Conservation (phyloP, 2,113 vertebrate genomes). For the Psilopogon haemacephalus region DNA sequence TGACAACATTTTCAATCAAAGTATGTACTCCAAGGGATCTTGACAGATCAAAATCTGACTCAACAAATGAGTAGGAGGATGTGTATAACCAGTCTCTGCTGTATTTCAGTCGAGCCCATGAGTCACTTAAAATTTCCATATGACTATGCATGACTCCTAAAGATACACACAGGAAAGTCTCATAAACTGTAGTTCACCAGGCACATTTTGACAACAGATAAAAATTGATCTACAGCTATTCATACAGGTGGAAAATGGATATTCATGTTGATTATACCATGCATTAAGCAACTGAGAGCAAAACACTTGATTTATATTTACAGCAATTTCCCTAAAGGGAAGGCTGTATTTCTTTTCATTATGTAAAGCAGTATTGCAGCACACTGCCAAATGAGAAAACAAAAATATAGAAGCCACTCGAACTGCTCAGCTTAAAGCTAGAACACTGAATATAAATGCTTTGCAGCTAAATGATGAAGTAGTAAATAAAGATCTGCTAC, state of each 20-base stretch:
- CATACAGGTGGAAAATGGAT: conserved; percentile 68
- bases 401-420: conserved; percentile 71
- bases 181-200: conserved; percentile 13
- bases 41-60: conserved; percentile 87
- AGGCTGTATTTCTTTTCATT: conserved; percentile 52
- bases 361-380: conserved; percentile 60
- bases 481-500: conserved; percentile 1
- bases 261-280: conserved; percentile 64
- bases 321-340: conserved; percentile 65
- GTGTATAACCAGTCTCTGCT: conserved; percentile 83
- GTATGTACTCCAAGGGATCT: conserved; percentile 87
- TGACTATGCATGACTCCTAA: conserved; percentile 72
- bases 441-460: conserved; percentile 39
- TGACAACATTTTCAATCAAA: conserved; percentile 92
- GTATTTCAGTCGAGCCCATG: conserved; percentile 87
- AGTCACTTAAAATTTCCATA: conserved; percentile 85
- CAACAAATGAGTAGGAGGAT: conserved; percentile 82
- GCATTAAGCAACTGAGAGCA: conserved; percentile 73
- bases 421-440: conserved; percentile 69
- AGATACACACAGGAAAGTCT: conserved; percentile 27
- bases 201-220: neutral
- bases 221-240: conserved; percentile 39
- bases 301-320: conserved; percentile 42
- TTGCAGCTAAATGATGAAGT: conserved; percentile 25
- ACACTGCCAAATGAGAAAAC: conserved; percentile 57